These are phyloP conservation scores for Pachypeltis micranthus DNA, from an alignment of 1,140 invertebrate genomes.

Conservation along the genomic window DNA sequence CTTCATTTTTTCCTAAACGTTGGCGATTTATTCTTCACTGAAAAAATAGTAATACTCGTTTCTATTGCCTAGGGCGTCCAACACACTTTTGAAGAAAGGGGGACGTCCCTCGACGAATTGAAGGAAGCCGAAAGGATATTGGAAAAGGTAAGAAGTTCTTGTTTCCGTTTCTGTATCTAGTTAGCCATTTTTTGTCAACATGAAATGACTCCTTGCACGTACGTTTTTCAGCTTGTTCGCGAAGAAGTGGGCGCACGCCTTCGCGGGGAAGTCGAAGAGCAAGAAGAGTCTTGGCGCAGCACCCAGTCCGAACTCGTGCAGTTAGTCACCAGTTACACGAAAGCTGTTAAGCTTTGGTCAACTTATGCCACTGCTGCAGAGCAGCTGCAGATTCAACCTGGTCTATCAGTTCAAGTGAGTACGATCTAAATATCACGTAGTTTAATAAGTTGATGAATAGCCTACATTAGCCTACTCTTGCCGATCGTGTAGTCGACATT, in stretches of 20 bases:
- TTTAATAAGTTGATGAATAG: too few relatives aligned
- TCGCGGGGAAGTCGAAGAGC: conserved; percentile 56
- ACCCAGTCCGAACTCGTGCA: conserved; percentile 57
- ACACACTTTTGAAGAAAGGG: conserved; percentile 50
- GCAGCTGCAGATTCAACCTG: conserved; percentile 55
- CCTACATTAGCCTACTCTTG: too few relatives aligned
- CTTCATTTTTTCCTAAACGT: too few relatives aligned
- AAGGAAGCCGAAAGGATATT: conserved; percentile 51
- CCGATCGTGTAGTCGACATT: too few relatives aligned
- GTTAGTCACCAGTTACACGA: conserved; percentile 56
- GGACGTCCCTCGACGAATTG: conserved; percentile 56
- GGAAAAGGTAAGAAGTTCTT: too few relatives aligned
- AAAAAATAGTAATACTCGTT: conserved; percentile 1
- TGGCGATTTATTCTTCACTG: not conserved
- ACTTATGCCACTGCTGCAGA: conserved; percentile 61
- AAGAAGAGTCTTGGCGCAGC: conserved; percentile 59
- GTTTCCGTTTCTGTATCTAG: too few relatives aligned
- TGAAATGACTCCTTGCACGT: too few relatives aligned
- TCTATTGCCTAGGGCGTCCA: conserved; percentile 42
- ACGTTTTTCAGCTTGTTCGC: too few relatives aligned
- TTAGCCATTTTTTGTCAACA: too few relatives aligned
- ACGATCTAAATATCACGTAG: too few relatives aligned
- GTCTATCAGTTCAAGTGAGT: conserved; percentile 44
- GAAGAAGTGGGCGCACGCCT: conserved; percentile 43
- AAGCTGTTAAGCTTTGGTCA: conserved; percentile 63